Evolutionary conservation across 2,888 invertebrate species (phyloP).

Genomic region (Latheticus oryzae): DNA sequence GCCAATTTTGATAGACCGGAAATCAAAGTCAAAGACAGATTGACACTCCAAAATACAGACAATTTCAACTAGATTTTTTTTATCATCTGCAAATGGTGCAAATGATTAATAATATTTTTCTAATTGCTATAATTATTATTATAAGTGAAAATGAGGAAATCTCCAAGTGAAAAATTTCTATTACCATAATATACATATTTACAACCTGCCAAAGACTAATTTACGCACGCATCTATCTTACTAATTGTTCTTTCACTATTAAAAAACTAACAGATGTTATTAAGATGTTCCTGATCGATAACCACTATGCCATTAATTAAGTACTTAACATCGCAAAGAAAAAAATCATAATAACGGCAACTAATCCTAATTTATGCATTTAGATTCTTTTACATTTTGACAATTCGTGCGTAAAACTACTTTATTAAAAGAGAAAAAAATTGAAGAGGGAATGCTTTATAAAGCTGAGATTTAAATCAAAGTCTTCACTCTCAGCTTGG

Average conservation of each 20-base stretch:
- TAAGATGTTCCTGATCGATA: slow-evolving; percentile 27
- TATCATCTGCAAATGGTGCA: too few relatives aligned
- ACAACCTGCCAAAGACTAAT: too few relatives aligned
- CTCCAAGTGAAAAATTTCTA: too few relatives aligned
- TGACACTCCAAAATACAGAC: too few relatives aligned
- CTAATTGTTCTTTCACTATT: slow-evolving; percentile 7
- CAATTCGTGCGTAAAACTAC: slow-evolving; percentile 31
- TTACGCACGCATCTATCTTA: slow-evolving; percentile 12
- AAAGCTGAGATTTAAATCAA: slow-evolving; percentile 4
- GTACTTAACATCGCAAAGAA: too few relatives aligned
- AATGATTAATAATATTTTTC: too few relatives aligned
- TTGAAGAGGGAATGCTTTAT: slow-evolving; percentile 19
- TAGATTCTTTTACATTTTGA: slow-evolving; percentile 22
- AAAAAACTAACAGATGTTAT: slow-evolving; percentile 14
- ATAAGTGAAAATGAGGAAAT: too few relatives aligned
- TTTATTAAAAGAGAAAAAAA: slow-evolving; percentile 8
- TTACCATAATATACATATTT: too few relatives aligned
- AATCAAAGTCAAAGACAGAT: too few relatives aligned
- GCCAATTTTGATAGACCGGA: too few relatives aligned
- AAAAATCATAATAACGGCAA: slow-evolving; percentile 5
- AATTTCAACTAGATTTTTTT: too few relatives aligned
- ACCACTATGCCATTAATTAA: slow-evolving; percentile 5
- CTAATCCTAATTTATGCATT: slow-evolving; percentile 9
- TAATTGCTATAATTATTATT: too few relatives aligned
- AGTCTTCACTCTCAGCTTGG: slow-evolving; percentile 34